Evolutionary conservation across 2,113 vertebrate genomes (phyloP), one percentile per base, ranked within the genome.

Genomic region (Hemichromis elongatus): DNA sequence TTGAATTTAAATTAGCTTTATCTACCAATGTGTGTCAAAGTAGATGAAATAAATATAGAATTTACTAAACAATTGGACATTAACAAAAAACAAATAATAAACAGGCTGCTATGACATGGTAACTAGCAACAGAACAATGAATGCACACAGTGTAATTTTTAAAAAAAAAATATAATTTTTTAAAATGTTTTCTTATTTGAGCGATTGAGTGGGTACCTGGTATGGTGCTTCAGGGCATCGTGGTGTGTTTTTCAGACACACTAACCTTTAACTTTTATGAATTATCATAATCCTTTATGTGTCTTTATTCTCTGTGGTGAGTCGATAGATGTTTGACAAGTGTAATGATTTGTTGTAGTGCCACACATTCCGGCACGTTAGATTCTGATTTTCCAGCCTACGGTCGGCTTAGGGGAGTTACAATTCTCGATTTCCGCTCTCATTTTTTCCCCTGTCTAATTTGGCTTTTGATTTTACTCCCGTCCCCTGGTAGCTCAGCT

Each of bases 381-480:
- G 42, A 35, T 85, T 79, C 82, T 55, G 50, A 86, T 18, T 90
- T 87, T 88, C 87, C 79, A 55, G 59, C 40, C 82, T 66, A 28
- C 53, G 68, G 63, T 77, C 40, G 57, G 78, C 50, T 77, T 77
- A 42, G 40, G 37, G 80, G 21, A 83, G 75, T 80, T 80, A 53
- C 82, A 80, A 83, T 91, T 86, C 63, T 84, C 57, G 83, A 91
- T 88, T 86, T 88, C 79, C 4, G 24, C 78, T 85, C 79, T 82
- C 57, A 70, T 55, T 83, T 86, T 82, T 80, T 47, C 77, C 73
- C 73, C 19, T 55, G 84, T 79, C 84, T 66, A 55, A 37, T 77
- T 78, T 57, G 70, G 81, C 80, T 21, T 57, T 18, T 73, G 33
- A 16, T 80, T 47, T 75, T 5, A 5, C 18, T 57, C 35, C 12